Percentiles rank a stretch among this genome's conserved stretches.
Conservation (phyloP, 2,888 invertebrate species). For the Neoitamus cyanurus region DNA sequence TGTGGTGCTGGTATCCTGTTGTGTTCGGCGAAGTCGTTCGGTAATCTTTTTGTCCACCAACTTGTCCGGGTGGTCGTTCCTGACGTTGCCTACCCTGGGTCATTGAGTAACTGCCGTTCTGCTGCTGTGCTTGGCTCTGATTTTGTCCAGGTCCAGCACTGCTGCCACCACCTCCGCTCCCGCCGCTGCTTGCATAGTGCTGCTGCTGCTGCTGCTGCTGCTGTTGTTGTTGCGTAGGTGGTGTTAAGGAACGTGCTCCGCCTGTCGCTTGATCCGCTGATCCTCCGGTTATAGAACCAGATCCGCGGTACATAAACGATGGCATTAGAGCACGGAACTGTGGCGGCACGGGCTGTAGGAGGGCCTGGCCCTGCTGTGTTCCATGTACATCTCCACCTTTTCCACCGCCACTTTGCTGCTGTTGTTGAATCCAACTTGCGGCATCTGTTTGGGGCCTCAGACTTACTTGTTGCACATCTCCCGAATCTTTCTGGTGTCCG, state of each 20-base stretch:
- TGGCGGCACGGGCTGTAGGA: constrained; percentile 68
- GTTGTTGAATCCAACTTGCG: constrained; percentile 61
- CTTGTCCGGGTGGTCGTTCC: constrained; percentile 47
- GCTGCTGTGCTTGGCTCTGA: constrained; percentile 49
- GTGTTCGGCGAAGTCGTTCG: constrained; percentile 56
- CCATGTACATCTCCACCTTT: constrained; percentile 51
- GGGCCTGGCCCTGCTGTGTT: constrained; percentile 47
- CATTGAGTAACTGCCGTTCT: constrained; percentile 47
- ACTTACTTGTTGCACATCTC: constrained; percentile 56
- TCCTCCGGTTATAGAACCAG: constrained; percentile 55
- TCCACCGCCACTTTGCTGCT: constrained; percentile 53
- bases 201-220: constrained; percentile 40
- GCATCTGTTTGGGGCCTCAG: constrained; percentile 65
- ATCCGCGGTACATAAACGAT: constrained; percentile 74
- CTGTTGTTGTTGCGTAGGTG: constrained; percentile 59
- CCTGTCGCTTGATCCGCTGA: constrained; percentile 44
- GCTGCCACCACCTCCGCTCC: constrained; percentile 21
- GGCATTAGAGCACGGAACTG: constrained; percentile 82
- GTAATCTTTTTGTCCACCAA: constrained; percentile 56
- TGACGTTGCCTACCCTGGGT: constrained; percentile 51
- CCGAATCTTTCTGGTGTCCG: constrained; percentile 36
- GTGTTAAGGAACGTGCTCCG: constrained; percentile 55
- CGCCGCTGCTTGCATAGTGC: constrained; percentile 21
- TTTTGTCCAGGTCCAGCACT: constrained; percentile 17
- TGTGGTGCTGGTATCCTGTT: constrained; percentile 42